Conservation (phyloP, 2,888 invertebrate species). For the Epsilonema sp. region DNA sequence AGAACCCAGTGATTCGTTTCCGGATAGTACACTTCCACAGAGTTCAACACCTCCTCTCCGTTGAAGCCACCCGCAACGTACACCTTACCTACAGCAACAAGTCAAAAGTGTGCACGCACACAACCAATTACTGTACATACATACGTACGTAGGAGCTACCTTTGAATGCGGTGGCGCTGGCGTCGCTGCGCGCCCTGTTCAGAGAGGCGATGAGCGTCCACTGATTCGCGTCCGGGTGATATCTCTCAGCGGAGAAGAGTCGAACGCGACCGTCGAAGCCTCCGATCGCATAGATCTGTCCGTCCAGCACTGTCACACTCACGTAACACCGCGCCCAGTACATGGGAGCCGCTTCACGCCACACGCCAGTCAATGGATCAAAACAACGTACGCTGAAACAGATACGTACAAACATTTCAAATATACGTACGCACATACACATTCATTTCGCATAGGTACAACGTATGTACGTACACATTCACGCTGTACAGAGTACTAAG, state of each 20-base stretch:
- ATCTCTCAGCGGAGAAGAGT: constrained; percentile 65
- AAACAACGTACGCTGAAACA: constrained; percentile 4
- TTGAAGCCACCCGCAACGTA: constrained; percentile 55
- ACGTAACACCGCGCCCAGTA: constrained; percentile 49
- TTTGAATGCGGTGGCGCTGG: constrained; percentile 48
- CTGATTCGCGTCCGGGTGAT: constrained; percentile 56
- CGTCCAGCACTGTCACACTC: constrained; percentile 54
- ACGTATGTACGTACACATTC: no score
- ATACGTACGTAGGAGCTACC: no score
- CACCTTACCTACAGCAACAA: constrained; percentile 5
- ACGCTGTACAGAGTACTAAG: no score
- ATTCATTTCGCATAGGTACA: no score
- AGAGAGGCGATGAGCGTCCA: constrained; percentile 58
- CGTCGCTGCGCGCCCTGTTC: constrained; percentile 52
- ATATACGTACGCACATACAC: no score
- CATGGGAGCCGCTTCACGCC: constrained; percentile 9
- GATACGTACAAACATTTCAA: no score
- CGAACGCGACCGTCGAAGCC: constrained; percentile 45
- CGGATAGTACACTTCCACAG: constrained; percentile 53
- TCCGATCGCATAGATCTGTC: constrained; percentile 33
- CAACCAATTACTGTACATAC: no score
- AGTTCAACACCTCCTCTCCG: constrained; percentile 51
- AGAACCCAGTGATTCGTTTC: constrained; percentile 48
- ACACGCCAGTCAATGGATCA: constrained; percentile 4
- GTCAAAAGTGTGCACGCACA: constrained; percentile 3